Evolutionary conservation across 2,113 vertebrate genomes (phyloP).

Genomic region (Ginglymostoma cirratum): DNA sequence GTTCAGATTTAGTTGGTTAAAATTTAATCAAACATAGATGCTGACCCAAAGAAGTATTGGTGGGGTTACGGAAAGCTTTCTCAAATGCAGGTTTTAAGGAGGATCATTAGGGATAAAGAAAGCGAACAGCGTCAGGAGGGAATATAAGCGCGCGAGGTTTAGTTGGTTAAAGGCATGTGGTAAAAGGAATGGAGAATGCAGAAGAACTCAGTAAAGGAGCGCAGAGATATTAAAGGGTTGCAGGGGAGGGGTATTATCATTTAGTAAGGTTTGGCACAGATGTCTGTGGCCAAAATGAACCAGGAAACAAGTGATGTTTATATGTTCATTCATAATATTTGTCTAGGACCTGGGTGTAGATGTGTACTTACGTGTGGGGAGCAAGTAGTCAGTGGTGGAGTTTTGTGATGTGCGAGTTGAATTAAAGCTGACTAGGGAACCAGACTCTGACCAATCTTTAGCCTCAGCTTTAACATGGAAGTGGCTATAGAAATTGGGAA

Average conservation of each 20-base stretch:
- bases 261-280: no score
- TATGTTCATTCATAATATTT: no score
- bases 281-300: no score
- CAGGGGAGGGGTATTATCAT: neutral
- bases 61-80: neutral
- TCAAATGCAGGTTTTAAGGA: neutral
- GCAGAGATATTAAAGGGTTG: neutral
- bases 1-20: neutral
- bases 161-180: neutral
- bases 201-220: neutral
- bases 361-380: no score
- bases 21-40: neutral
- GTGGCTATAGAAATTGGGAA: neutral
- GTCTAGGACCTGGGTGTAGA: no score
- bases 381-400: no score
- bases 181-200: neutral
- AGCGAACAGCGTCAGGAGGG: neutral
- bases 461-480: no score
- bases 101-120: neutral
- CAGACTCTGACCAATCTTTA: no score
- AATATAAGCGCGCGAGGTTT: neutral
- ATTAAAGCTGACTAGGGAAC: no score
- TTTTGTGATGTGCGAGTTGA: no score
- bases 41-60: neutral
- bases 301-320: no score